Evolutionary conservation across 1,140 invertebrate species (phyloP).

Genomic region (Anastatus disparis): DNA sequence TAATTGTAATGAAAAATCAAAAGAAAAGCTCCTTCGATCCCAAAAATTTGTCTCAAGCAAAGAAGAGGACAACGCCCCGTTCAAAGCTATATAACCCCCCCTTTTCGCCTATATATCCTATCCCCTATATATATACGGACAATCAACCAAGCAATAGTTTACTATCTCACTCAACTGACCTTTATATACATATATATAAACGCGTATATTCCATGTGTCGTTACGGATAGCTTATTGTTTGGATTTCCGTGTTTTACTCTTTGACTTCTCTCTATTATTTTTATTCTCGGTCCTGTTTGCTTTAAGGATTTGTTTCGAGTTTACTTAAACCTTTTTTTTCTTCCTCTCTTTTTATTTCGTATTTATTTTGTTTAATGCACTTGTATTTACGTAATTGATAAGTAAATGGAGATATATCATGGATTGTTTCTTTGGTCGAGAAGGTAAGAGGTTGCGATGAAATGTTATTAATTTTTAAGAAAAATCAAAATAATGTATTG

Average conservation of each 20-base stretch:
- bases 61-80: neutral
- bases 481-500: too few species aligned
- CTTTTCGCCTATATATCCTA: neutral
- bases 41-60: neutral
- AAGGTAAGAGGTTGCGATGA: neutral
- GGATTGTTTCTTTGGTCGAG: neutral
- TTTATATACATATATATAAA: neutral
- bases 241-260: neutral
- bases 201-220: neutral
- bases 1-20: too few species aligned
- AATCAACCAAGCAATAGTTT: neutral
- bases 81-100: neutral
- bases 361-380: neutral
- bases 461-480: neutral
- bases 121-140: neutral
- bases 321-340: too few species aligned
- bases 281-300: constrained; percentile 4
- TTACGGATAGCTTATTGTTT: neutral
- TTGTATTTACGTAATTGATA: neutral
- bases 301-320: constrained; percentile 2
- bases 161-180: neutral
- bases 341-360: neutral
- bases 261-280: neutral
- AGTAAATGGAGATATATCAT: constrained; percentile 1
- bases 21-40: neutral